A percentile compares a stretch with the other conserved stretches of the same genome.
These are phyloP conservation scores for Nebria brevicollis DNA, from an alignment of 2,888 invertebrate species.

Conservation along the genomic window DNA sequence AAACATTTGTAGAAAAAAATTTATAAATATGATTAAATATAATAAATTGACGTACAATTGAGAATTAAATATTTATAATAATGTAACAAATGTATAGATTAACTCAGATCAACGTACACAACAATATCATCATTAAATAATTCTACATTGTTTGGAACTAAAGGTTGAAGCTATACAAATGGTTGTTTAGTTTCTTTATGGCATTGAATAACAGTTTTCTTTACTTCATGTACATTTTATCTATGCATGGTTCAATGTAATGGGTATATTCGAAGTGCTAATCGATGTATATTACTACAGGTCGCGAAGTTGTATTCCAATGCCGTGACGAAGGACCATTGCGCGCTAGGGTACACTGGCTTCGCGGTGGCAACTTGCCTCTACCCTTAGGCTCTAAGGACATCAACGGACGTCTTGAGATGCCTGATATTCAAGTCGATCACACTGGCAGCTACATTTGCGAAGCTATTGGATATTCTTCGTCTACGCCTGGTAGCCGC, in stretches of 20 bases:
- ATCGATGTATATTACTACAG: constrained; percentile 62
- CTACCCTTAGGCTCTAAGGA: constrained; percentile 83
- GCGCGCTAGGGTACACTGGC: constrained; percentile 80
- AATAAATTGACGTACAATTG: neutral
- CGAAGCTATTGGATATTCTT: constrained; percentile 76
- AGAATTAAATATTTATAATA: neutral
- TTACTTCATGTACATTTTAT: constrained; percentile 15
- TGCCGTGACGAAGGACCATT: constrained; percentile 90
- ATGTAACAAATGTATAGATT: neutral
- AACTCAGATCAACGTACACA: neutral
- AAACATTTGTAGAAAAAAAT: neutral
- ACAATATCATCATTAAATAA: constrained; percentile 6
- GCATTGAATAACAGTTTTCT: constrained; percentile 28
- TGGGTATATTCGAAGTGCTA: constrained; percentile 3
- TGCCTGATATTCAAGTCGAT: constrained; percentile 79
- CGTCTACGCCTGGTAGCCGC: constrained; percentile 72
- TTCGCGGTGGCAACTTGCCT: constrained; percentile 75
- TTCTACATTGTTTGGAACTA: constrained; percentile 35
- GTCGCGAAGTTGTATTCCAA: constrained; percentile 91
- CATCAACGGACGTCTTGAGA: constrained; percentile 82
- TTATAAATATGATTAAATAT: neutral
- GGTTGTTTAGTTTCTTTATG: constrained; percentile 21
- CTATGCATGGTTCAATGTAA: constrained; percentile 9
- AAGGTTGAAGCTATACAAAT: constrained; percentile 24
- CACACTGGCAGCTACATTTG: constrained; percentile 88